phyloP scores from a whole-genome alignment of 2,888 invertebrate genomes.

The Plebejus anna region DNA sequence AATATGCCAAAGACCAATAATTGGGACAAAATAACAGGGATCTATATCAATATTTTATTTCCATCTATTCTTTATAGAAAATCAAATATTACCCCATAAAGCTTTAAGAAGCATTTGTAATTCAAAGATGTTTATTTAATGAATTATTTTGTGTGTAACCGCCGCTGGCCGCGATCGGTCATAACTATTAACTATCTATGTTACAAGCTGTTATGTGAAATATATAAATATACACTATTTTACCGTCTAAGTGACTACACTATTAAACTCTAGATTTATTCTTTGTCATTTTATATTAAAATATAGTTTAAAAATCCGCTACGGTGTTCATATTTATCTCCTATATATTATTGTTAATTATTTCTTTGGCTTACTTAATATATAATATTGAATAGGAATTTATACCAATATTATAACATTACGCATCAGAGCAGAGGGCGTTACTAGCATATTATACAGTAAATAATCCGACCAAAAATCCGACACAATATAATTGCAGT shows the following conservation, averaged over 20 bases:
- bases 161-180: constrained; percentile 45
- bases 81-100: constrained; percentile 47
- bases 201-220: constrained; percentile 64
- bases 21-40: constrained; percentile 75
- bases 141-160: constrained; percentile 57
- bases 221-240: constrained; percentile 69
- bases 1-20: constrained; percentile 76
- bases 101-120: constrained; percentile 60
- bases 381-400: too few species aligned
- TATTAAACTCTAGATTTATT: constrained; percentile 84
- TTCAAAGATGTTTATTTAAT: constrained; percentile 55
- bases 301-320: constrained; percentile 71
- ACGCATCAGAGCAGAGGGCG: too few species aligned
- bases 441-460: too few species aligned
- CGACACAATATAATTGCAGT: too few species aligned
- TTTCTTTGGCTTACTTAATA: too few species aligned
- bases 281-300: constrained; percentile 87
- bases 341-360: not conserved
- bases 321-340: constrained; percentile 40
- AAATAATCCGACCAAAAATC: too few species aligned
- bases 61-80: constrained; percentile 52
- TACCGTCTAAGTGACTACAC: constrained; percentile 74
- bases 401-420: too few species aligned
- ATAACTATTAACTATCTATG: constrained; percentile 53
- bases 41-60: constrained; percentile 63